Evolutionary conservation across 35 echinoderm and acorn worm genomes (phyloP).

Genomic region (Holothuria glaberrima): DNA sequence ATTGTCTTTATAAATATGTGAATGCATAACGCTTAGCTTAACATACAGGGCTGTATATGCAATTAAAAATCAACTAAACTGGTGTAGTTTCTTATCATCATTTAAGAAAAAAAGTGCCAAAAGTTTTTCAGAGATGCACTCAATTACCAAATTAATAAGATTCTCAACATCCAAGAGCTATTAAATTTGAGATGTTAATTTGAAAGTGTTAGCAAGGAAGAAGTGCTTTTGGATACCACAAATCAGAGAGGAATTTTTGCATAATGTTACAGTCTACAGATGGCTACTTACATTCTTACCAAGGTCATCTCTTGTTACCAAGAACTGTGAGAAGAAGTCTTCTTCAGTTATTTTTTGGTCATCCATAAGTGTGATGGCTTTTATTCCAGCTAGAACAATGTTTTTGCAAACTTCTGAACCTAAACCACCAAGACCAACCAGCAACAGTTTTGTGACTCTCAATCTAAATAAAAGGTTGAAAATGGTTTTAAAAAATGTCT

Average conservation of each 20-base stretch:
- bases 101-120: too few relatives aligned
- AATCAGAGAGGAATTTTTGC: not conserved
- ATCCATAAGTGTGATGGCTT: slow-evolving; percentile 89
- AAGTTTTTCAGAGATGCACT: too few relatives aligned
- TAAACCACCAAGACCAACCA: slow-evolving; percentile 86
- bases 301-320: slow-evolving; percentile 84
- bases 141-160: not conserved
- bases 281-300: slow-evolving; percentile 97
- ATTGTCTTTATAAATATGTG: too few relatives aligned
- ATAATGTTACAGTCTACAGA: too few relatives aligned
- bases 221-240: not conserved
- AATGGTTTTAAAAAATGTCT: too few relatives aligned
- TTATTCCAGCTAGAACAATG: slow-evolving; percentile 90
- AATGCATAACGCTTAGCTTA: too few relatives aligned
- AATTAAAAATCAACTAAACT: too few relatives aligned
- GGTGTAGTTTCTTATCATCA: too few relatives aligned
- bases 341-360: slow-evolving; percentile 67
- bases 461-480: slow-evolving; percentile 29
- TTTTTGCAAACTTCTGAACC: slow-evolving; percentile 99
- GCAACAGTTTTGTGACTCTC: slow-evolving; percentile 71
- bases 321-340: slow-evolving; percentile 92
- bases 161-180: not conserved
- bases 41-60: too few relatives aligned
- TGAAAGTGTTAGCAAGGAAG: too few relatives aligned
- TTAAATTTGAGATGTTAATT: not conserved